Evolutionary conservation across 1,140 invertebrate genomes (phyloP).

Genomic region (Papilio aristodemus): DNA sequence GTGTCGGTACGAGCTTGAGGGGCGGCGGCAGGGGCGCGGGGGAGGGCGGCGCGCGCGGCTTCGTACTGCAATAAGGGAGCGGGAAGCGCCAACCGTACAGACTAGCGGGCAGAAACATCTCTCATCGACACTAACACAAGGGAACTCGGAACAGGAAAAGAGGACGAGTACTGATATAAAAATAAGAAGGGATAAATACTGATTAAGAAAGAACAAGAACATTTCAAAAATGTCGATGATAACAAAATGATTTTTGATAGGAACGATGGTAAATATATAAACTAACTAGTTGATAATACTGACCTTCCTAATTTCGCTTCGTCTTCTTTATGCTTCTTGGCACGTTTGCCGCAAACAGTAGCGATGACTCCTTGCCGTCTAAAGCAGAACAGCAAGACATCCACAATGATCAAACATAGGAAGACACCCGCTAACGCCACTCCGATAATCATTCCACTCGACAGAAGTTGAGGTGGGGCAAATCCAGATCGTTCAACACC

Average conservation of each 20-base stretch:
- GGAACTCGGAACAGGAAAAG: constrained; percentile 38
- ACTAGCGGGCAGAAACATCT: constrained; percentile 85
- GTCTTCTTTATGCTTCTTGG: constrained; percentile 87
- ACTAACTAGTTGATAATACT: constrained; percentile 30
- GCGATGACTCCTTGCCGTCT: constrained; percentile 86
- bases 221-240: constrained; percentile 57
- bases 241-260: constrained; percentile 40
- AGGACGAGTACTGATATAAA: constrained; percentile 42
- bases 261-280: neutral
- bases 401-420: constrained; percentile 88
- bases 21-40: constrained; percentile 87
- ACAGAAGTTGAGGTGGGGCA: constrained; percentile 82
- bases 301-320: constrained; percentile 91
- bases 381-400: constrained; percentile 88
- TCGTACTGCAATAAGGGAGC: constrained; percentile 94
- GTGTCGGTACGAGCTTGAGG: constrained; percentile 85
- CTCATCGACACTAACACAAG: constrained; percentile 75
- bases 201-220: constrained; percentile 31
- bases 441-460: constrained; percentile 88
- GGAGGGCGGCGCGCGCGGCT: constrained; percentile 86
- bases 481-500: constrained; percentile 81
- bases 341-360: constrained; percentile 84
- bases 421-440: constrained; percentile 88
- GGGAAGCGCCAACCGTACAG: constrained; percentile 96
- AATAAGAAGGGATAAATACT: constrained; percentile 34